Evolutionary conservation across 2,888 invertebrate genomes (phyloP).

Genomic region (Tipula helvola): DNA sequence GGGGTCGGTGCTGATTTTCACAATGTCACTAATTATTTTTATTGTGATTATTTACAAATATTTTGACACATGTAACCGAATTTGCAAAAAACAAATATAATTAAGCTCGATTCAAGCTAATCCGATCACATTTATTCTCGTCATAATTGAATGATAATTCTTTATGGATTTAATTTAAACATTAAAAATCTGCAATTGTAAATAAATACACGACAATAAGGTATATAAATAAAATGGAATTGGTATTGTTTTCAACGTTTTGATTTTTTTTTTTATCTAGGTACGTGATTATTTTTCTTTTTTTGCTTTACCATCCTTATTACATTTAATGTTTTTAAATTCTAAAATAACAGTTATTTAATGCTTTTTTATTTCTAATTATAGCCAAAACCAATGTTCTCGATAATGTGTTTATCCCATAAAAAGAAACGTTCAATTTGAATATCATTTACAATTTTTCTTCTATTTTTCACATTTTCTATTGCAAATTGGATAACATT

Average conservation of each 20-base stretch:
- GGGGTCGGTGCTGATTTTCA: too few species aligned
- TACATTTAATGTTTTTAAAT: background rate
- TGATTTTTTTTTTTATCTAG: background rate
- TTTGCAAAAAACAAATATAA: background rate
- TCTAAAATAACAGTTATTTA: background rate
- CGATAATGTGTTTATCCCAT: background rate
- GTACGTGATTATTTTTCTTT: background rate
- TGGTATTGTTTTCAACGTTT: background rate
- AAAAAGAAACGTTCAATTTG: background rate
- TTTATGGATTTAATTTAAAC: background rate
- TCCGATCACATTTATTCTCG: background rate
- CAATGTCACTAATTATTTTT: too few species aligned
- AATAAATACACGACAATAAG: background rate
- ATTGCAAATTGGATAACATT: background rate
- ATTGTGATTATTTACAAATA: background rate
- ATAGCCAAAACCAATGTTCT: background rate
- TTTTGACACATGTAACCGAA: background rate
- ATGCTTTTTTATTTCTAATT: background rate
- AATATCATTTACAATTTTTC: constrained; percentile 4
- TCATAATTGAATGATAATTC: background rate
- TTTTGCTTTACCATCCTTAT: background rate
- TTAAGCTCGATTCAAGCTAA: background rate
- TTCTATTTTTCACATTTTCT: constrained; percentile 4
- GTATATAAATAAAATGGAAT: background rate
- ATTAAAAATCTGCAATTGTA: background rate